Percentiles rank a stretch among this genome's conserved stretches.
phyloP scores from a whole-genome alignment of 2,888 invertebrate genomes.

The Pardosa pseudoannulata region DNA sequence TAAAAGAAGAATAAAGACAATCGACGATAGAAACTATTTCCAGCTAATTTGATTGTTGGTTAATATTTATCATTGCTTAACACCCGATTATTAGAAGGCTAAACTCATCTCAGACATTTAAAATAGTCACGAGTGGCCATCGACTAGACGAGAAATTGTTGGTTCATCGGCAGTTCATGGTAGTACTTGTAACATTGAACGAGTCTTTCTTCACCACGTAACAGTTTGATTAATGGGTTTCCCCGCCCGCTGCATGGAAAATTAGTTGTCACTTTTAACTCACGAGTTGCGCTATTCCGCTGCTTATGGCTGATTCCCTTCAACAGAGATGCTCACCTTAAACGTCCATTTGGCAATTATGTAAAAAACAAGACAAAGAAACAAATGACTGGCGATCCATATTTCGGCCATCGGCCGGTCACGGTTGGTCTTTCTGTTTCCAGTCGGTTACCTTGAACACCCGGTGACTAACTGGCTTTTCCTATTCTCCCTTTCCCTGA shows the following conservation, averaged over 20 bases:
- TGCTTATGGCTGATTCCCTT: neutral
- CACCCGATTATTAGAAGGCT: too few species aligned
- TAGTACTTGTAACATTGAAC: neutral
- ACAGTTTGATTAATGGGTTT: neutral
- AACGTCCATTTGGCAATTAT: neutral
- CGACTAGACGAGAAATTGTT: neutral
- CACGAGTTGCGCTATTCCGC: neutral
- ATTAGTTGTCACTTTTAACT: neutral
- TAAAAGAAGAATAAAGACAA: too few species aligned
- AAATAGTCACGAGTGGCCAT: neutral
- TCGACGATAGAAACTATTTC: too few species aligned
- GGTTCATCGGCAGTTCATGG: conserved; percentile 6
- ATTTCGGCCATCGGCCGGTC: conserved; percentile 18
- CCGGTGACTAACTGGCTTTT: neutral
- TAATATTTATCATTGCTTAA: too few species aligned
- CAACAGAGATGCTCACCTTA: neutral
- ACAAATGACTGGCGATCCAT: neutral
- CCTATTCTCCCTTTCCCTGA: neutral
- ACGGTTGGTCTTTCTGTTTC: conserved; percentile 16
- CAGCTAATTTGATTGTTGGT: too few species aligned
- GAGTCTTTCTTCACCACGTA: neutral
- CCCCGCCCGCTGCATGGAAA: neutral
- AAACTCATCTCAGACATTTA: too few species aligned
- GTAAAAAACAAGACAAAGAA: neutral
- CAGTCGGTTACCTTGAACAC: conserved; percentile 7